phyloP scores from a whole-genome alignment of 1,140 invertebrate species.

The Caerostris extrusa region DNA sequence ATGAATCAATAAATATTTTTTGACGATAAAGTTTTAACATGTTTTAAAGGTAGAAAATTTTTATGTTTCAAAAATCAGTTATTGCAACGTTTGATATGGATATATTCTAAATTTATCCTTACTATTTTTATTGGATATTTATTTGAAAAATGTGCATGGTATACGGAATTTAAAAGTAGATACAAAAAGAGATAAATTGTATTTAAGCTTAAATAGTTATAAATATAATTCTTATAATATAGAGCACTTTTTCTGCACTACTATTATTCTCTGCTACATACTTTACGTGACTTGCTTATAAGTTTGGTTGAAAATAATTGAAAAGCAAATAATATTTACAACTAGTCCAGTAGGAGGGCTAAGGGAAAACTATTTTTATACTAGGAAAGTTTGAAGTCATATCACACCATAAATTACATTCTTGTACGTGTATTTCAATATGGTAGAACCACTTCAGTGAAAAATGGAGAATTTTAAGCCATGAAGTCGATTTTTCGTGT shows the following conservation, averaged over 20 bases:
- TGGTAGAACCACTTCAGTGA: conserved; percentile 7
- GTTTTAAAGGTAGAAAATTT: too few relatives aligned
- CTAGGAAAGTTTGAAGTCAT: background rate
- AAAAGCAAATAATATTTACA: conserved; percentile 5
- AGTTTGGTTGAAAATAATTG: background rate
- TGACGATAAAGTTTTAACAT: too few relatives aligned
- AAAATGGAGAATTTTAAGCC: background rate
- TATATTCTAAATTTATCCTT: too few relatives aligned
- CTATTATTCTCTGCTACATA: background rate
- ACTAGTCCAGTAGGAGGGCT: background rate
- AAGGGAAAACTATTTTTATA: background rate
- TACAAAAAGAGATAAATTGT: background rate
- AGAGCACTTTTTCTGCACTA: background rate
- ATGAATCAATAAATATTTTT: too few relatives aligned
- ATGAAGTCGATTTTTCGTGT: conserved; percentile 20
- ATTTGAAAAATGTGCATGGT: too few relatives aligned
- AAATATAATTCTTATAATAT: background rate
- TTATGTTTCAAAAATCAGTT: too few relatives aligned
- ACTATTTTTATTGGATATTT: too few relatives aligned
- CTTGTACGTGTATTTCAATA: background rate
- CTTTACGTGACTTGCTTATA: background rate
- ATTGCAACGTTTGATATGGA: too few relatives aligned
- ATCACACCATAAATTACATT: background rate
- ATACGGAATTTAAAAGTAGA: too few relatives aligned
- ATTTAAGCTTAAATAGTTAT: background rate